Percentiles rank a stretch among this genome's conserved stretches.
Conservation (phyloP, 2,888 invertebrate genomes). For the Galerucella calmariensis region DNA sequence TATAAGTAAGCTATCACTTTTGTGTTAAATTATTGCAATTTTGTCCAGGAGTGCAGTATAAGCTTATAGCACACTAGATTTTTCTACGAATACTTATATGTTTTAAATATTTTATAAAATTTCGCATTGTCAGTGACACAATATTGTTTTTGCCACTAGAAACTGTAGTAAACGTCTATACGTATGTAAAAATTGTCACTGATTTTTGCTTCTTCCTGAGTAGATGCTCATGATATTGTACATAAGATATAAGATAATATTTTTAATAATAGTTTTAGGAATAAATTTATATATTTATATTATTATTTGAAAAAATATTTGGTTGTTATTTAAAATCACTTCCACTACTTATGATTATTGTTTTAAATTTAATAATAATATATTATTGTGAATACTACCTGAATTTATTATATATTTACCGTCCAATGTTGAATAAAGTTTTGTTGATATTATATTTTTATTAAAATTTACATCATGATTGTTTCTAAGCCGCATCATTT, state of each 20-base stretch:
- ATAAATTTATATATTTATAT: neutral
- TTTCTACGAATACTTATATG: neutral
- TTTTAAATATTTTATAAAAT: neutral
- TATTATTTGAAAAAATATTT: neutral
- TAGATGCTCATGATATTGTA: slow-evolving; percentile 7
- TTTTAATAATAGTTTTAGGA: neutral
- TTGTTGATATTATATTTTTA: too few relatives aligned
- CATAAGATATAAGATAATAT: neutral
- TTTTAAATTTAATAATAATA: neutral
- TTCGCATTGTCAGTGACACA: slow-evolving; percentile 1
- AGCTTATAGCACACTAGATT: too few relatives aligned
- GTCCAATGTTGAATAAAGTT: slow-evolving; percentile 1
- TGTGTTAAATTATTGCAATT: neutral
- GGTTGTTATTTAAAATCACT: neutral
- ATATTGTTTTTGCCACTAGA: neutral
- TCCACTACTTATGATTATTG: neutral
- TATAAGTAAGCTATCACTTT: too few relatives aligned
- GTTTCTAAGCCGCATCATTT: too few relatives aligned
- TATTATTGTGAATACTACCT: neutral
- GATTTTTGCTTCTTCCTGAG: slow-evolving; percentile 4
- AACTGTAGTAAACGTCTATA: neutral
- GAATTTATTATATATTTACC: slow-evolving; percentile 13
- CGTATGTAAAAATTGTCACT: neutral
- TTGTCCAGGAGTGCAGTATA: neutral
- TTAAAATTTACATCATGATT: too few relatives aligned